A percentile compares a stretch with the other conserved stretches of the same genome.
These are phyloP conservation scores for Tridacna gigas DNA, from an alignment of 2,888 invertebrate species.

Conservation along the genomic window DNA sequence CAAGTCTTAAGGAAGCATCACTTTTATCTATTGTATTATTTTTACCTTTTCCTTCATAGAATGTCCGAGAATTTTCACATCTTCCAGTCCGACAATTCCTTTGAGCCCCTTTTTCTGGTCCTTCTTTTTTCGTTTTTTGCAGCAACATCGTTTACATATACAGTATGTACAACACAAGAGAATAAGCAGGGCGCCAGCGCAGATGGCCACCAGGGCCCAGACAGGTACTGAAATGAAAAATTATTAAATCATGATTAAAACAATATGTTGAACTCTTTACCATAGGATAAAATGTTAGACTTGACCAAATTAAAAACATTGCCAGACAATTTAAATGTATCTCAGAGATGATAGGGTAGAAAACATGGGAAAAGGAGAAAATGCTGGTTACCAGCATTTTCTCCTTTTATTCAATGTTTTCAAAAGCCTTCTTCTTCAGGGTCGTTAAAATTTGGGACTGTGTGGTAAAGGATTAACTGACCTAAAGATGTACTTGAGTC, in stretches of 20 bases:
- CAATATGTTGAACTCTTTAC: background rate
- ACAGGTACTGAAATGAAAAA: conserved; percentile 77
- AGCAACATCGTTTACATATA: conserved; percentile 83
- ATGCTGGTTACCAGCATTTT: background rate
- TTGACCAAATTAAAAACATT: background rate
- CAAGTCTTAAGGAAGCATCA: too few species aligned
- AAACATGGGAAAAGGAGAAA: background rate
- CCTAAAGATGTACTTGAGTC: too few species aligned
- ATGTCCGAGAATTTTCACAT: conserved; percentile 97
- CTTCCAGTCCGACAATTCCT: conserved; percentile 94
- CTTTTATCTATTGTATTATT: background rate
- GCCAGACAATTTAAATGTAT: background rate
- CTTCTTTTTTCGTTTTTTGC: conserved; percentile 83
- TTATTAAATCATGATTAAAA: conserved; percentile 2
- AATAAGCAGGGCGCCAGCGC: conserved; percentile 80
- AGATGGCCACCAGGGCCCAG: conserved; percentile 83
- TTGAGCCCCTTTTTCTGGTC: conserved; percentile 89
- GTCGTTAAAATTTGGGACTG: background rate
- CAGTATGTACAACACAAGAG: conserved; percentile 82
- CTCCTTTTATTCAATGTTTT: background rate
- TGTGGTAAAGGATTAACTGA: background rate
- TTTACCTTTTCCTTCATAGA: conserved; percentile 98
- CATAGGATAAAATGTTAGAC: too few species aligned
- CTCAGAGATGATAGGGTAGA: background rate
- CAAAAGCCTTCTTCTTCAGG: background rate